phyloP scores from a whole-genome alignment of 1,140 invertebrate genomes.

The Dryas iulia region DNA sequence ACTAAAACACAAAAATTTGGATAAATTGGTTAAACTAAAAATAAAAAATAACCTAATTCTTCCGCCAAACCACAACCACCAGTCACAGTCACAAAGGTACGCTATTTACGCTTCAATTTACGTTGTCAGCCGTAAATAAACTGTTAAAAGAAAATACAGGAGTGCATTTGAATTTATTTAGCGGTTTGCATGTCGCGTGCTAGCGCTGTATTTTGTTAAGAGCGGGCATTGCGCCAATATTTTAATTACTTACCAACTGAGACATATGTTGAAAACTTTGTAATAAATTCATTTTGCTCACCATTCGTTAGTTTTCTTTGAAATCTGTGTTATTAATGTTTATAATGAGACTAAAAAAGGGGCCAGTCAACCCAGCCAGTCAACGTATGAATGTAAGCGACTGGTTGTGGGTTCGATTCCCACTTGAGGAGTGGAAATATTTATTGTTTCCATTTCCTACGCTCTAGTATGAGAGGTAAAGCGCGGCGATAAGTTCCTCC shows the following conservation, averaged over 20 bases:
- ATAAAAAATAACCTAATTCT: background rate
- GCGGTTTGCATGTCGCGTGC: slow-evolving; percentile 14
- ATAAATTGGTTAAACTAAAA: too few relatives aligned
- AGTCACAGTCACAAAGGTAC: slow-evolving; percentile 2
- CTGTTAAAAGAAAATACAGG: slow-evolving; percentile 26
- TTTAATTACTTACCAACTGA: slow-evolving; percentile 13
- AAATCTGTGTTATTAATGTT: background rate
- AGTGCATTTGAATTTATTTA: slow-evolving; percentile 25
- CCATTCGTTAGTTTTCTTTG: background rate
- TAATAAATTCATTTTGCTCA: background rate
- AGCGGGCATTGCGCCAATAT: slow-evolving; percentile 11
- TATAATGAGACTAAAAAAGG: too few relatives aligned
- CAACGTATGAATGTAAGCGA: too few relatives aligned
- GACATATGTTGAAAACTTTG: background rate
- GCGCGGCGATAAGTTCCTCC: too few relatives aligned
- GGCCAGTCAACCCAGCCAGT: too few relatives aligned
- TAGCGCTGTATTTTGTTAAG: background rate
- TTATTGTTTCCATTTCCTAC: too few relatives aligned
- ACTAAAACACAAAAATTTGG: too few relatives aligned
- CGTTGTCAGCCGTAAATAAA: slow-evolving; percentile 30
- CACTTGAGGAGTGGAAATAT: too few relatives aligned
- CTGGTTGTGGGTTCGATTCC: too few relatives aligned
- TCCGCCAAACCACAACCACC: background rate
- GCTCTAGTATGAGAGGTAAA: too few relatives aligned
- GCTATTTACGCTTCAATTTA: slow-evolving; percentile 29